Conservation (phyloP, 2,888 invertebrate genomes). For the Diloba caeruleocephala region DNA sequence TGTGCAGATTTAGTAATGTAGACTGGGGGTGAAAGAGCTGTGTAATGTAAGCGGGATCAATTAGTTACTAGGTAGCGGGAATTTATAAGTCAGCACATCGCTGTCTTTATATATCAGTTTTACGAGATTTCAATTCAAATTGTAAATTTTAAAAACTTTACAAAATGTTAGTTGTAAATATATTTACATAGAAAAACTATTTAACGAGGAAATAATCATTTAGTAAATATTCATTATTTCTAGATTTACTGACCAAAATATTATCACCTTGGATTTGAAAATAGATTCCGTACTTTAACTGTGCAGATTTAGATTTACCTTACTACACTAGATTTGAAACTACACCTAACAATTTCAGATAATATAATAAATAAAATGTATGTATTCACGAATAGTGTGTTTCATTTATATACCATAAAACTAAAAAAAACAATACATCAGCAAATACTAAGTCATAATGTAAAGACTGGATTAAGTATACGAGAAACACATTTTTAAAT, state of each 20-base stretch:
- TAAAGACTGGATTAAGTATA: too few relatives aligned
- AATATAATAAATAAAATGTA: constrained; percentile 42
- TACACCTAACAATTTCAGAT: constrained; percentile 38
- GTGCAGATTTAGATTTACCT: constrained; percentile 39
- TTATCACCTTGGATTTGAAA: constrained; percentile 40
- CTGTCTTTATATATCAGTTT: constrained; percentile 68
- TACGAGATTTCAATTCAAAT: constrained; percentile 59
- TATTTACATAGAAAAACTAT: constrained; percentile 40
- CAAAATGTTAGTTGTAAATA: constrained; percentile 52
- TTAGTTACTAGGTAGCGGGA: constrained; percentile 81
- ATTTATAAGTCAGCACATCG: constrained; percentile 65
- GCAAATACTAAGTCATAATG: too few relatives aligned
- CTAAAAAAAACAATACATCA: neutral
- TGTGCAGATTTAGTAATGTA: constrained; percentile 60
- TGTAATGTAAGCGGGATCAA: constrained; percentile 87
- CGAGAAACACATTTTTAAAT: too few relatives aligned
- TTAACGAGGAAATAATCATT: constrained; percentile 39
- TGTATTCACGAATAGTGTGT: constrained; percentile 32
- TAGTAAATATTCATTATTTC: constrained; percentile 44
- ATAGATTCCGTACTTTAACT: constrained; percentile 42
- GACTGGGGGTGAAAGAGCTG: constrained; percentile 75
- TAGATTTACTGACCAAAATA: constrained; percentile 52
- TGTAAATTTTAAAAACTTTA: constrained; percentile 47
- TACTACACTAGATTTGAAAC: constrained; percentile 40
- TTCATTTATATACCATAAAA: constrained; percentile 7